Conservation (phyloP, 2,797 vertebrate species). For the Apogon hyalosoma region DNA sequence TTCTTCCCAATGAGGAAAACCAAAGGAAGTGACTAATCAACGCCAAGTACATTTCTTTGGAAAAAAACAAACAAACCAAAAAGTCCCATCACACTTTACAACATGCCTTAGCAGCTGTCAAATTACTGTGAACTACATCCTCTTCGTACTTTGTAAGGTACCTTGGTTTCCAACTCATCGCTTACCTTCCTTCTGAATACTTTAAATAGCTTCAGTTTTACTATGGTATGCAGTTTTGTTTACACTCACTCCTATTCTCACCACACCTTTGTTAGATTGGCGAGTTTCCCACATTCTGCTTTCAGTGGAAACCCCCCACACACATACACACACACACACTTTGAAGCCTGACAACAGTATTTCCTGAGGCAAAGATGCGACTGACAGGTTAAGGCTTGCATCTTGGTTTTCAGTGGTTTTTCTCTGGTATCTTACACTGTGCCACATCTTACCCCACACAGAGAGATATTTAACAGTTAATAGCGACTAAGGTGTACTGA, state of each 20-base stretch:
- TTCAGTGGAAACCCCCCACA: slow-evolving; percentile 9
- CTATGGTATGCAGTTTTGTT: slow-evolving; percentile 3
- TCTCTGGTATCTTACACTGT: neutral
- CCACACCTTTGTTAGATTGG: slow-evolving; percentile 1
- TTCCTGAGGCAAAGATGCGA: slow-evolving; percentile 25
- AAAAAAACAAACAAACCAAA: too few relatives aligned
- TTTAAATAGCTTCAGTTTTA: neutral
- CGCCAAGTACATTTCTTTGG: too few relatives aligned
- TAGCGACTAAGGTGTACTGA: too few relatives aligned
- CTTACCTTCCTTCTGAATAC: neutral
- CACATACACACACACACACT: slow-evolving; percentile 35
- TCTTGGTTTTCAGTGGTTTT: slow-evolving; percentile 9
- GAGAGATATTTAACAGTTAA: neutral
- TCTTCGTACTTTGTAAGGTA: too few relatives aligned
- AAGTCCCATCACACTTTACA: too few relatives aligned
- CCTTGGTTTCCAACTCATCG: too few relatives aligned
- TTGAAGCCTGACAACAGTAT: neutral
- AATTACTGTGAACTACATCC: too few relatives aligned
- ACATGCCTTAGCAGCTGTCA: too few relatives aligned
- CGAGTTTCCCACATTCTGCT: neutral
- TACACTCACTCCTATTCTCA: slow-evolving; percentile 2
- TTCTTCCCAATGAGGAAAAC: too few relatives aligned
- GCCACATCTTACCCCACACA: neutral
- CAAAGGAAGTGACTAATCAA: too few relatives aligned
- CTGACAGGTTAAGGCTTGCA: slow-evolving; percentile 34